These are phyloP conservation scores for Bufo bufo DNA, from an alignment of 2,113 vertebrate genomes.

Conservation along the genomic window DNA sequence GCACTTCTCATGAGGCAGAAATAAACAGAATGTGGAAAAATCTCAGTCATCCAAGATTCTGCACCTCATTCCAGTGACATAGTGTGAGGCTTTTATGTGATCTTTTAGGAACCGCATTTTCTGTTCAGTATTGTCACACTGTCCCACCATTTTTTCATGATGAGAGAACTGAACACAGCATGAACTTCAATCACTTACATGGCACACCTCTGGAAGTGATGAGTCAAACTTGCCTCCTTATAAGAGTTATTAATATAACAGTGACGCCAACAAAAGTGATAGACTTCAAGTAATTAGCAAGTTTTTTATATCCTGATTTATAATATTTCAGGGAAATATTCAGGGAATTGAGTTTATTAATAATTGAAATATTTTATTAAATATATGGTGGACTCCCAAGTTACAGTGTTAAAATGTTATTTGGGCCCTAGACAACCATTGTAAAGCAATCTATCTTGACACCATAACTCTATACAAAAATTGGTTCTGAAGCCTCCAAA, in stretches of 20 bases:
- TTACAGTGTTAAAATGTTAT: too few species aligned
- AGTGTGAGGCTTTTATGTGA: background rate
- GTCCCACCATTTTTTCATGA: background rate
- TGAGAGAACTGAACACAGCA: background rate
- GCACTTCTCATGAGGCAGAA: background rate
- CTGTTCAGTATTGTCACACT: background rate
- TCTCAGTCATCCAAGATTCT: slow-evolving; percentile 10
- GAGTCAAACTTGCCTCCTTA: background rate
- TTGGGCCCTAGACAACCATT: too few species aligned
- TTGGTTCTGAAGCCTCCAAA: too few species aligned
- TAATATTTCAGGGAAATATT: too few species aligned
- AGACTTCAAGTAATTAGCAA: background rate
- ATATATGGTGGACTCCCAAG: too few species aligned
- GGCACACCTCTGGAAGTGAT: background rate
- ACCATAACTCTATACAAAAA: too few species aligned
- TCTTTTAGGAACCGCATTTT: background rate
- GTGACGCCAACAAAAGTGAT: background rate
- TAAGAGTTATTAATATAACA: background rate
- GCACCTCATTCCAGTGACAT: background rate
- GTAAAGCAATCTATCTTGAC: too few species aligned
- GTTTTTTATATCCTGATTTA: background rate
- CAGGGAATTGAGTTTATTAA: too few species aligned
- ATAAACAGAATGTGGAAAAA: slow-evolving; percentile 30
- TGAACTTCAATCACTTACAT: background rate
- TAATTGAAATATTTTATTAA: too few species aligned